phyloP scores from a whole-genome alignment of 2,113 vertebrate species.

The Charadrius vociferus region DNA sequence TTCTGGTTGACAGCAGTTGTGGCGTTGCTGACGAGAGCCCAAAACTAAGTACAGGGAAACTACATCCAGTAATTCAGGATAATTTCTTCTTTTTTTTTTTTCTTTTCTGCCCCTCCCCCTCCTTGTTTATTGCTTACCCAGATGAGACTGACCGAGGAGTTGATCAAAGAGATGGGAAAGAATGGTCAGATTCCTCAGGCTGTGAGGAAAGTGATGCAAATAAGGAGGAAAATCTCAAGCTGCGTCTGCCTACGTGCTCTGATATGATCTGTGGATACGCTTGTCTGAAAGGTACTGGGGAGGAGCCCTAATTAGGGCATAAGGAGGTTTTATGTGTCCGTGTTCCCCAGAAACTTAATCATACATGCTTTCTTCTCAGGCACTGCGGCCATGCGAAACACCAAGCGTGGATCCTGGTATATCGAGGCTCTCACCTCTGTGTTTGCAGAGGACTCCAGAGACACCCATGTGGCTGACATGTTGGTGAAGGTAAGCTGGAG shows the following conservation, averaged over 20 bases:
- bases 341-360: neutral
- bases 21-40: neutral
- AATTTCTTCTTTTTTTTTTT: neutral
- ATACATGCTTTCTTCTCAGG: conserved; percentile 64
- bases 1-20: neutral
- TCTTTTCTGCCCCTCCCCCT: neutral
- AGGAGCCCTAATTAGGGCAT: neutral
- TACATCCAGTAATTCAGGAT: neutral
- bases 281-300: conserved; percentile 88
- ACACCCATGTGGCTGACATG: conserved; percentile 94
- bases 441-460: conserved; percentile 83
- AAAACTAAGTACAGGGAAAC: neutral
- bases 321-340: neutral
- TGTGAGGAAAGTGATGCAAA: conserved; percentile 89
- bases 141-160: conserved; percentile 87
- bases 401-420: conserved; percentile 95
- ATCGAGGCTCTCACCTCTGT: conserved; percentile 87
- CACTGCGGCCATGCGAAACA: conserved; percentile 95
- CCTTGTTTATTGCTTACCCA: neutral
- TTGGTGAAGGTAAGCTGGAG: conserved; percentile 86
- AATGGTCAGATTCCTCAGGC: conserved; percentile 70
- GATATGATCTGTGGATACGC: conserved; percentile 98
- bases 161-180: conserved; percentile 89
- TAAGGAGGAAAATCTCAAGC: conserved; percentile 77
- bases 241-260: conserved; percentile 89